Conservation (phyloP, 2,888 invertebrate species). For the Drosophila atripex region DNA sequence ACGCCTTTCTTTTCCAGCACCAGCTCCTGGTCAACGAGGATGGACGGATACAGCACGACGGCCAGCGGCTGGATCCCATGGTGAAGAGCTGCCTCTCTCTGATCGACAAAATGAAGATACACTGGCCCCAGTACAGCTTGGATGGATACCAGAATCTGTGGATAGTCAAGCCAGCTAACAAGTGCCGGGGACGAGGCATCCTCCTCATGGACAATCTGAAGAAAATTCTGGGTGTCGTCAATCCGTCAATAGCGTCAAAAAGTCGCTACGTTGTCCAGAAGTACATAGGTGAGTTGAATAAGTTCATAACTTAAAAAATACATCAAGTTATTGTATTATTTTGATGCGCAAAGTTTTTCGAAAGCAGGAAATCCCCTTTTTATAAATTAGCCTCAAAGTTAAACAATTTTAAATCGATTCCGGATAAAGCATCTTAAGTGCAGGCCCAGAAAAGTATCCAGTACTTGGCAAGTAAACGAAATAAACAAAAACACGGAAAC, state of each 20-base stretch:
- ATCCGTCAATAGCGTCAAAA: conserved; percentile 88
- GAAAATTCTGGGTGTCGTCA: conserved; percentile 91
- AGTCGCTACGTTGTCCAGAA: conserved; percentile 96
- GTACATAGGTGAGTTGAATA: conserved; percentile 90
- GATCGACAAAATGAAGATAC: conserved; percentile 87
- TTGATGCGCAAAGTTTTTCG: neutral
- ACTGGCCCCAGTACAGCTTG: conserved; percentile 92
- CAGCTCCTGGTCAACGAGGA: conserved; percentile 88
- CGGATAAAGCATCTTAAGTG: conserved; percentile 34
- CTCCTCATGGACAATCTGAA: conserved; percentile 93
- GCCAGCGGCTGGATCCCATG: conserved; percentile 75
- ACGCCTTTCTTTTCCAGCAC: conserved; percentile 90
- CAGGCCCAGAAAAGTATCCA: conserved; percentile 14
- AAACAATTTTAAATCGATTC: conserved; percentile 26
- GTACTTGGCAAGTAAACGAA: conserved; percentile 39
- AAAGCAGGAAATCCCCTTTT: neutral
- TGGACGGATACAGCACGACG: conserved; percentile 84
- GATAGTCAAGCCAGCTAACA: conserved; percentile 97
- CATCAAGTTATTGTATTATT: too few species aligned
- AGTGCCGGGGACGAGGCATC: conserved; percentile 96
- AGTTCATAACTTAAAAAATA: too few species aligned
- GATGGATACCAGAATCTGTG: conserved; percentile 95
- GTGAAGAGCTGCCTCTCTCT: conserved; percentile 85
- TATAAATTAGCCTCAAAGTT: neutral
- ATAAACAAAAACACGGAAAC: conserved; percentile 60